Evolutionary conservation across 2,113 vertebrate genomes (phyloP), one percentile per base, ranked within the genome.

Genomic region (Pluvialis apricaria): DNA sequence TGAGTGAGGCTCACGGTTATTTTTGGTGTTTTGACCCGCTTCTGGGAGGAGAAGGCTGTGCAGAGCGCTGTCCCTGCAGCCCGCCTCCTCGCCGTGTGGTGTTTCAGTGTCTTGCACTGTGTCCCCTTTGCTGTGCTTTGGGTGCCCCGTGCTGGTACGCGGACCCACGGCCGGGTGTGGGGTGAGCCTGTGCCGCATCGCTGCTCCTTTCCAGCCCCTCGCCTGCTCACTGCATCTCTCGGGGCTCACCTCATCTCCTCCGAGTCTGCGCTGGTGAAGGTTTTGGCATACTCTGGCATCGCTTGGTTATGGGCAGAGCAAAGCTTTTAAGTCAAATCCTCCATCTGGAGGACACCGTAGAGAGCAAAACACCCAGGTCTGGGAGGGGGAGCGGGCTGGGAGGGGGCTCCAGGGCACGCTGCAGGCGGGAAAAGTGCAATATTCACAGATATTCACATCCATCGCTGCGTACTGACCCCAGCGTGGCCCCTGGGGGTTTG

Each of bases 81-180:
- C 55, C 51, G 20, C 29, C 55, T 72, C 28, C 49, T 71, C 7
- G 0, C 1, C 18, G 22, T 14, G 9, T 70, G 55, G 4, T 45
- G 42, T 34, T 65, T 81, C 22, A 12, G 64, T 69, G 40, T 71
- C 69, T 60, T 78, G 64, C 21, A 4, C 49, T 49, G 36, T 62
- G 42, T 58, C 32, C 32, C 13, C n/a, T 81, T 49, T 84, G 51
- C 72, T 86, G 42, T 86, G 58, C 32, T 79, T 57, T 89, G 90
- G 51, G 42, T 81, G 40, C 64, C 64, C 68, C 5, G 1, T 71
- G 75, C 28, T 0, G 0, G 49, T 19, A 9, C 0, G 0, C 38
- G 55, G 51, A 66, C 66, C 42, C 58, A 4, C 0, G 2, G 68
- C 49, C 42, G 10, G 55, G 38, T 45, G n/a, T 18, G 19, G 57